Evolutionary conservation across 2,888 invertebrate species (phyloP), one percentile per base, ranked within the genome.

Genomic region (Pandemis cinnamomeana): DNA sequence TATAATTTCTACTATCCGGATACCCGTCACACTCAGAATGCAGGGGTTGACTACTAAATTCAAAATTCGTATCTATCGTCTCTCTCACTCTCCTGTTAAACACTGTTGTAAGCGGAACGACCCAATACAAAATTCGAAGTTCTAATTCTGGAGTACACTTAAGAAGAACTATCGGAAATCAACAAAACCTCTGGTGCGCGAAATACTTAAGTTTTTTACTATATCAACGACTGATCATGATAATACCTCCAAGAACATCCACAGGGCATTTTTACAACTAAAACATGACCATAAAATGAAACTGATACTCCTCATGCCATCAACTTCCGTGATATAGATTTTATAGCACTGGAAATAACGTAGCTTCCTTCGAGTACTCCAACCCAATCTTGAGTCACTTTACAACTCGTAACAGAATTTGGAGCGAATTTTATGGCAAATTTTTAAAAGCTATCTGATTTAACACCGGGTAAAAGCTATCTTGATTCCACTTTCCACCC

Each of bases 271-370:
- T 36, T 42, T 53, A 53, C 36, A 53, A 53, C 41, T 10, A 10
- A 13, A 64, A 20, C 44, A 58, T 11, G 20, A n/a, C 20, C 46
- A 48, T 72, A 58, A 68, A 72, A 62, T 67, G 67, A 61, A 72
- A 72, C 44, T 27, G 72, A 72, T 68, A 68, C 62, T 44, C 46
- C 48, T 15, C 53, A 53, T 53, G 51, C 70, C 53, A 70, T 53
- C 13, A 41, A 53, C 67, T 41, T 53, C 11, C 60, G 60, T 67
- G 51, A 67, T 63, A 42, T 42, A 61, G 41, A 71, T 46, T 71
- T 67, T n/a, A 60, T 61, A 53, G 67, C 42, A 36, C 71, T 20
- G 13, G 51, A 67, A 71, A 71, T 71, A 71, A 71, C 20, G n/a
- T 55, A n/a, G 60, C 60, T 58, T 67, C 55, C 42, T 61, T 53